Evolutionary conservation across 2,888 invertebrate genomes (phyloP).

Genomic region (Cremastinae sp.): DNA sequence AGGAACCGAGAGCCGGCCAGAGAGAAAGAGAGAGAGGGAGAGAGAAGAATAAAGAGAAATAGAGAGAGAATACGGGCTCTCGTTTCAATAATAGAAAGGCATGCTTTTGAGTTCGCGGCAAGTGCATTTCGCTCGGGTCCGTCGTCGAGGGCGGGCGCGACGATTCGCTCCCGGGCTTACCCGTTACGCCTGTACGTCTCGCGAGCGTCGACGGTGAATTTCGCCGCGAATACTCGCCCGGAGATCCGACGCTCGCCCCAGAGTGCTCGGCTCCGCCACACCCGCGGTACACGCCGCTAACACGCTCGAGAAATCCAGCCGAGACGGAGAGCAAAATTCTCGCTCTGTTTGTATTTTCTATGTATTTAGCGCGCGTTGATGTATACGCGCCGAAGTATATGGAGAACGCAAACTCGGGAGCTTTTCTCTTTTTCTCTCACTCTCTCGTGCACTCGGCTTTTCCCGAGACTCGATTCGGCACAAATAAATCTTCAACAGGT

Average conservation of each 20-base stretch:
- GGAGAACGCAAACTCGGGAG: constrained; percentile 29
- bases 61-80: constrained; percentile 46
- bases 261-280: constrained; percentile 38
- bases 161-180: no score
- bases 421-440: constrained; percentile 24
- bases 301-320: constrained; percentile 24
- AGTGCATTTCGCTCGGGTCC: constrained; percentile 41
- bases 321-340: constrained; percentile 16
- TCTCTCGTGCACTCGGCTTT: constrained; percentile 21
- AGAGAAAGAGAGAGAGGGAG: constrained; percentile 13
- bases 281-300: constrained; percentile 35
- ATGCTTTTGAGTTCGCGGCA: constrained; percentile 73
- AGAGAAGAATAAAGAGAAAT: constrained; percentile 7
- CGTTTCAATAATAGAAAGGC: constrained; percentile 78
- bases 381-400: constrained; percentile 33
- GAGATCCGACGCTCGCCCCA: constrained; percentile 8
- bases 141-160: neutral
- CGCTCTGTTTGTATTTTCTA: constrained; percentile 38
- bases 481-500: constrained; percentile 75
- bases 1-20: no score
- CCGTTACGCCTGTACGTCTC: no score
- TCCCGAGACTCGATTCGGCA: constrained; percentile 69
- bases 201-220: neutral
- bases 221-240: neutral
- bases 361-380: constrained; percentile 27